Conservation (phyloP, 1,140 invertebrate species). For the Xylocopa sonorina region DNA sequence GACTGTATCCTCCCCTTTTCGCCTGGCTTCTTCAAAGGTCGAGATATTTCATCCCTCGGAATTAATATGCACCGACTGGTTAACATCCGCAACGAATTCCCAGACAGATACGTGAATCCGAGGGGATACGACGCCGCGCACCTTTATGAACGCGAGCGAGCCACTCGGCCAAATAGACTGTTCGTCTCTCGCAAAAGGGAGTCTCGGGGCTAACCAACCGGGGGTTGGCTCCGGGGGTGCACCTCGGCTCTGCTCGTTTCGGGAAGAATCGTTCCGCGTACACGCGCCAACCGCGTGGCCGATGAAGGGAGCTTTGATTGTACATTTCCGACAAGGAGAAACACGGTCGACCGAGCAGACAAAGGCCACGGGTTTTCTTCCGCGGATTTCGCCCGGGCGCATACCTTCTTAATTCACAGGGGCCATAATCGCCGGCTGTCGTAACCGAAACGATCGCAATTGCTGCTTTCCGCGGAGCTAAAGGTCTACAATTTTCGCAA, state of each 20-base stretch:
- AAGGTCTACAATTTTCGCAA: conserved; percentile 1
- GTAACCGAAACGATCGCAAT: background rate
- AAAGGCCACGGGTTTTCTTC: background rate
- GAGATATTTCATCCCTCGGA: conserved; percentile 66
- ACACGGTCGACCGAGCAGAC: too few species aligned
- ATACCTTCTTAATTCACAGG: conserved; percentile 1
- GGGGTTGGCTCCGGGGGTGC: background rate
- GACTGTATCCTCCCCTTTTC: conserved; percentile 39
- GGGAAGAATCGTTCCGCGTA: background rate
- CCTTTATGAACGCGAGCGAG: conserved; percentile 57
- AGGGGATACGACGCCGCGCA: conserved; percentile 51
- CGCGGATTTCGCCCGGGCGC: background rate
- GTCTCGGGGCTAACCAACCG: background rate
- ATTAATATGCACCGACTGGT: conserved; percentile 71
- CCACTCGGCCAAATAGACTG: conserved; percentile 58
- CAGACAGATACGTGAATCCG: conserved; percentile 65
- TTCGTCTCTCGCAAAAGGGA: conserved; percentile 40
- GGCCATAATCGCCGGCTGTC: background rate
- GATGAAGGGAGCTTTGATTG: background rate
- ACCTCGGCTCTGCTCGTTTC: background rate
- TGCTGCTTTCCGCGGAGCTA: background rate
- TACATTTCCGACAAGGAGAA: background rate
- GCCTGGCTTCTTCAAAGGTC: conserved; percentile 66
- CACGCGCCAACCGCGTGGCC: background rate
- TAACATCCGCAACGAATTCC: conserved; percentile 65